Base-by-base conservation (phyloP, 2,797 vertebrate genomes). In the Ispidina lecontei region DNA sequence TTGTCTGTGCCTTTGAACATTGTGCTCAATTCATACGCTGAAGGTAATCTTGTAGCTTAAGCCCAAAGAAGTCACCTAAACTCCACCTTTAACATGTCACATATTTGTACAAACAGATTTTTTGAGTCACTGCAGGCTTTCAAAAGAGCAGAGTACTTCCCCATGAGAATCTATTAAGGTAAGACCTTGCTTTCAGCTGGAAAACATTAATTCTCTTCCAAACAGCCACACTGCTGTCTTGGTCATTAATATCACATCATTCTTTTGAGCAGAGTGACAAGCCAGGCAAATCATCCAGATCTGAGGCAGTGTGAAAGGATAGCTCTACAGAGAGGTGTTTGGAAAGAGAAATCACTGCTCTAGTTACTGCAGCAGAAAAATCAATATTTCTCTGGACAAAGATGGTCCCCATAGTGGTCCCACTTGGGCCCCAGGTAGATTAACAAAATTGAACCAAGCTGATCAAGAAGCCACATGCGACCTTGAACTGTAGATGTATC, bases 121-220 rank as follows among this genome's bases (percentile, higher is more conserved):
- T 82, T 59, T 41, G 43, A 91, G 64, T 59, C 87, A 85, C 20
- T 81, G 63, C 59, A 80, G 56, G 67, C 46, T 84, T 91, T 76
- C 67, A 43, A 49, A 0, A 81, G 16, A 92, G 60, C 26, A 13
- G 28, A 82, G 68, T 69, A 47, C 35, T 80, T 81, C 84, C 26
- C 52, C 58, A 64, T 5, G 69, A 94, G 65, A 88, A 90, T 52
- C 84, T 85, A 76, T 68, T 90, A 91, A 68, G 54, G 51, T 59
- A 87, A 93, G 60, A 87, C 84, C 79, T 87, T 73, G 63, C 80
- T 94, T 89, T 89, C 70, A 89, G 82, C 67, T 78, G 78, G 72
- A 91, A 94, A 94, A 78, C 64, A 81, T 93, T 86, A 55, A 86
- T 77, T 83, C 79, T 81, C 62, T 89, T 76, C 72, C 69, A 69